phyloP scores from a whole-genome alignment of 2,797 vertebrate species.

The Adrianichthys oophorus region DNA sequence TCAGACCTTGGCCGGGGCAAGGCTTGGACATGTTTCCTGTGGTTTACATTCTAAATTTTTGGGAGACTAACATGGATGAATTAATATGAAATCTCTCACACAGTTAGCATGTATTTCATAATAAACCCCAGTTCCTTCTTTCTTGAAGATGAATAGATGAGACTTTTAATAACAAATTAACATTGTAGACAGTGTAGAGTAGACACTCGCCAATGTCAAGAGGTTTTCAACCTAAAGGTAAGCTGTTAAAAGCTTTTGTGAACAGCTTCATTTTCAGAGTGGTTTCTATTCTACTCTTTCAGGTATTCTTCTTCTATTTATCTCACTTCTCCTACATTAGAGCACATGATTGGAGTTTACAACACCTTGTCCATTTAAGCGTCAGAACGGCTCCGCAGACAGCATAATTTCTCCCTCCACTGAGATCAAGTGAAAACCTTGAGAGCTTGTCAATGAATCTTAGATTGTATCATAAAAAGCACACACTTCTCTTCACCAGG shows the following conservation, averaged over 20 bases:
- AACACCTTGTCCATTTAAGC: conserved; percentile 17
- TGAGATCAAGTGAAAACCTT: conserved; percentile 13
- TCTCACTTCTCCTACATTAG: not conserved
- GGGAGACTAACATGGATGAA: conserved; percentile 1
- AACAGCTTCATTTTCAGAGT: not conserved
- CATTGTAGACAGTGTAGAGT: not conserved
- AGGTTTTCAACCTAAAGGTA: not conserved
- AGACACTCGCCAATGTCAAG: not conserved
- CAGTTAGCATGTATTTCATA: conserved; percentile 22
- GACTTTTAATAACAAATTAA: conserved; percentile 11
- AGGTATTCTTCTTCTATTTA: conserved; percentile 1
- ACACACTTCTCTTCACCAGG: conserved; percentile 5
- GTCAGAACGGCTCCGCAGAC: not conserved
- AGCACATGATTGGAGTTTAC: conserved; percentile 12
- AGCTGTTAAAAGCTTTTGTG: not conserved
- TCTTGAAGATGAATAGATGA: conserved; percentile 7
- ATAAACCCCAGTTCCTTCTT: conserved; percentile 8
- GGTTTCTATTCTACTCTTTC: conserved; percentile 1
- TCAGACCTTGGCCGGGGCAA: too few species aligned
- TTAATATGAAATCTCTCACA: conserved; percentile 3
- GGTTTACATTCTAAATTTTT: too few species aligned
- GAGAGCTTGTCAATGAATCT: conserved; percentile 11
- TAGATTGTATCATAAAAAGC: conserved; percentile 4
- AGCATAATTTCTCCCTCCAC: conserved; percentile 21
- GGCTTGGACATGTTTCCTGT: too few species aligned